phyloP scores from a whole-genome alignment of 2,797 vertebrate genomes.

The Liparis tanakae region DNA sequence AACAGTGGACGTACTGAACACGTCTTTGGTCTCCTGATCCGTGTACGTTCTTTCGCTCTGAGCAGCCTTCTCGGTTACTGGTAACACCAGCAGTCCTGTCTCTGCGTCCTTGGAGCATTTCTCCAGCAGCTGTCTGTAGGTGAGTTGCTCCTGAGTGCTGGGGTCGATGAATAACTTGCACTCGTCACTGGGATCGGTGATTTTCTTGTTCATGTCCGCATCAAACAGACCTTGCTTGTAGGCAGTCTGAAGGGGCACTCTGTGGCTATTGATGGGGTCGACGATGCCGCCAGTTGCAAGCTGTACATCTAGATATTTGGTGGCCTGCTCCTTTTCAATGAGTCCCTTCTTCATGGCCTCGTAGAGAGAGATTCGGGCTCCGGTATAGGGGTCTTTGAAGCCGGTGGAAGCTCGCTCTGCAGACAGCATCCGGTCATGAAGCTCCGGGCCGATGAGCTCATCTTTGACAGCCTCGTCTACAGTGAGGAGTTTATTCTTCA shows the following conservation, averaged over 20 bases:
- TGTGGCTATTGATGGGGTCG: conserved; percentile 85
- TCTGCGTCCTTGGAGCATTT: conserved; percentile 82
- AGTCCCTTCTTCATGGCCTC: conserved; percentile 87
- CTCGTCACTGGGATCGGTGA: conserved; percentile 79
- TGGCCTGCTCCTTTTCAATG: conserved; percentile 82
- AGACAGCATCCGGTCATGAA: conserved; percentile 84
- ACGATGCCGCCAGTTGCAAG: conserved; percentile 87
- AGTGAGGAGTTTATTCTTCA: conserved; percentile 81
- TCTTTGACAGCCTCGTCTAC: conserved; percentile 87
- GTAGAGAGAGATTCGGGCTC: conserved; percentile 82
- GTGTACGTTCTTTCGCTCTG: conserved; percentile 84
- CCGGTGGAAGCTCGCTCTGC: conserved; percentile 87
- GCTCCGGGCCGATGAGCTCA: conserved; percentile 84
- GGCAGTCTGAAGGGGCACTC: conserved; percentile 82
- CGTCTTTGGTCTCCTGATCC: conserved; percentile 88
- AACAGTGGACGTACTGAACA: conserved; percentile 87
- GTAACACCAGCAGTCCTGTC: conserved; percentile 82
- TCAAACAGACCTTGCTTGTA: conserved; percentile 86
- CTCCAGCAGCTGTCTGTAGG: conserved; percentile 80
- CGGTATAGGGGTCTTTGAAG: conserved; percentile 86
- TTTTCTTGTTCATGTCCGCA: conserved; percentile 82
- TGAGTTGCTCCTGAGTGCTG: conserved; percentile 83
- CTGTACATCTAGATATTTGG: conserved; percentile 85
- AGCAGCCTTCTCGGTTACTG: conserved; percentile 86
- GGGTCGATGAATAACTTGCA: conserved; percentile 85